Evolutionary conservation across 1,140 invertebrate species (phyloP).

Genomic region (Lethrus apterus): DNA sequence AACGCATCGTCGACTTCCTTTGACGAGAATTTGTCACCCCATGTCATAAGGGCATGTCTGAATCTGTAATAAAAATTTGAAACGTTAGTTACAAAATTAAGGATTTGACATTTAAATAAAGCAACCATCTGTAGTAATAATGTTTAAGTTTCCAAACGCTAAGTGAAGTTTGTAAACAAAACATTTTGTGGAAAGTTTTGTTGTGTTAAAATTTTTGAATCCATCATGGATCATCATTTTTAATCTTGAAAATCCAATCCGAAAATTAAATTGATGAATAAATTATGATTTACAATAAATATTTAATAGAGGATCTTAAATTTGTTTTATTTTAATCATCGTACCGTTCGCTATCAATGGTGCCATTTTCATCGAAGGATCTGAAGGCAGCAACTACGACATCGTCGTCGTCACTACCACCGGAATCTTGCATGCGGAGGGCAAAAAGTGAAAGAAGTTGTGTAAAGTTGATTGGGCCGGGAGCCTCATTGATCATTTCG

Average conservation of each 20-base stretch:
- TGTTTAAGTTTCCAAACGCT: too few species aligned
- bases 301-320: too few species aligned
- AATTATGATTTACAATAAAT: too few species aligned
- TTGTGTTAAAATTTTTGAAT: too few species aligned
- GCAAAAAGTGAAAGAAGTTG: conserved; percentile 89
- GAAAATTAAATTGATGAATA: too few species aligned
- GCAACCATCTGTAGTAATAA: too few species aligned
- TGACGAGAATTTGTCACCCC: conserved; percentile 91
- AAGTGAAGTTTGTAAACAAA: too few species aligned
- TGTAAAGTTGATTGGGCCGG: conserved; percentile 93
- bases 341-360: conserved; percentile 77
- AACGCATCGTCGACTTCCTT: conserved; percentile 92
- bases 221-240: too few species aligned
- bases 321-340: conserved; percentile 20
- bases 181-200: too few species aligned
- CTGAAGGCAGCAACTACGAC: conserved; percentile 91
- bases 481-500: conserved; percentile 81
- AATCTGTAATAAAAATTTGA: conserved; percentile 60
- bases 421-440: conserved; percentile 72
- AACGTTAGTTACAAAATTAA: too few species aligned
- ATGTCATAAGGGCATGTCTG: conserved; percentile 89
- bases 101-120: too few species aligned
- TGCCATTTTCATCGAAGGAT: conserved; percentile 87
- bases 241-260: too few species aligned
- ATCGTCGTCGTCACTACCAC: conserved; percentile 84